These are phyloP conservation scores for Neogobius melanostomus DNA, from an alignment of 2,113 vertebrate species.

Conservation along the genomic window DNA sequence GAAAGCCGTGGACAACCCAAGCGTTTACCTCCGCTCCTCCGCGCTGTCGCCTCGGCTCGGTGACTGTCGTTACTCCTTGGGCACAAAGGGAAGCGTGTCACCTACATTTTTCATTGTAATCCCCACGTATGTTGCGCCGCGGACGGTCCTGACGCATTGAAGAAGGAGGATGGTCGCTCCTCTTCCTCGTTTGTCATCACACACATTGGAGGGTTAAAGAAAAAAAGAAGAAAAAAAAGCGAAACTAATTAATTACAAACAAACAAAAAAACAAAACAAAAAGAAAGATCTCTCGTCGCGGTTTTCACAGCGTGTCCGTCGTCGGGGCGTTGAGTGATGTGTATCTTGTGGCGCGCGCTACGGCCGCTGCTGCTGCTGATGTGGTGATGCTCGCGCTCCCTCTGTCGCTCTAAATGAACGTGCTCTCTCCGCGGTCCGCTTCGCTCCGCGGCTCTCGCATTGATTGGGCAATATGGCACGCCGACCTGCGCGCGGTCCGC, in stretches of 20 bases:
- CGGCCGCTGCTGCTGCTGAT: slow-evolving; percentile 19
- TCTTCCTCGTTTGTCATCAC: not conserved
- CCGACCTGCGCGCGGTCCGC: slow-evolving; percentile 15
- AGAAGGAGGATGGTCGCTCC: slow-evolving; percentile 23
- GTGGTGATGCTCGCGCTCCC: slow-evolving; percentile 15
- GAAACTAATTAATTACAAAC: not conserved
- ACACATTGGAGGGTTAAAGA: not conserved
- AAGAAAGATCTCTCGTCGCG: not conserved
- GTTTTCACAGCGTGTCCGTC: slow-evolving; percentile 12
- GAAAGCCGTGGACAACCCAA: not conserved
- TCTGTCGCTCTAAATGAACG: slow-evolving; percentile 2
- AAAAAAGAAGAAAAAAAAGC: slow-evolving; percentile 18
- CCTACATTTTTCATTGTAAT: slow-evolving; percentile 69
- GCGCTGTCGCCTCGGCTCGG: not conserved
- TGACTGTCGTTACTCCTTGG: slow-evolving; percentile 26
- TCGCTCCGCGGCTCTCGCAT: slow-evolving; percentile 32
- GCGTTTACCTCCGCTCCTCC: slow-evolving; percentile 32
- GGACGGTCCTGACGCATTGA: slow-evolving; percentile 38
- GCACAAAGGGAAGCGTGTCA: slow-evolving; percentile 40
- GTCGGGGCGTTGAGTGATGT: slow-evolving; percentile 19
- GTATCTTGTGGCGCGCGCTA: slow-evolving; percentile 28
- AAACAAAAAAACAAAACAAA: too few species aligned
- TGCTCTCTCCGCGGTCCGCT: slow-evolving; percentile 52
- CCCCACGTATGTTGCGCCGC: slow-evolving; percentile 30
- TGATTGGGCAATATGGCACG: slow-evolving; percentile 65